Evolutionary conservation across 1,140 invertebrate species (phyloP).

Genomic region (Meloidogyne hapla): DNA sequence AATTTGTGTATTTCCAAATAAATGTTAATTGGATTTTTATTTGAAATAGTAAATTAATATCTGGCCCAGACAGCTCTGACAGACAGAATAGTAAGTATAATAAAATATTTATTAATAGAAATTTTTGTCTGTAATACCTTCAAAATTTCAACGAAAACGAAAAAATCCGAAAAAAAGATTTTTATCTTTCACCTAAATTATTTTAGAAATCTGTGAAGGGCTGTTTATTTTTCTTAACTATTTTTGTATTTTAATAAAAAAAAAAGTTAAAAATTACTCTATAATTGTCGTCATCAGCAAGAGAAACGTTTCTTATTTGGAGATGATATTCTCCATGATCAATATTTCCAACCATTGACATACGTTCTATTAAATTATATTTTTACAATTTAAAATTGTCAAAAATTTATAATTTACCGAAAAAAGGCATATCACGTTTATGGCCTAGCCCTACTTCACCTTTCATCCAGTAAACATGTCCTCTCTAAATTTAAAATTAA

Average conservation of each 20-base stretch:
- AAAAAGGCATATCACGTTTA: conserved; percentile 24
- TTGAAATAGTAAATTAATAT: too few relatives aligned
- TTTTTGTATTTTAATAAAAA: not conserved
- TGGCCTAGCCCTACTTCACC: conserved; percentile 18
- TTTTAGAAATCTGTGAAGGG: too few relatives aligned
- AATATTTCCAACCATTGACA: conserved; percentile 29
- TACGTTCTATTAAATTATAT: conserved; percentile 7
- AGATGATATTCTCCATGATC: conserved; percentile 28
- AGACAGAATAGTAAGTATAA: too few relatives aligned
- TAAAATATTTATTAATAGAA: too few relatives aligned
- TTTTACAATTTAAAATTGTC: not conserved
- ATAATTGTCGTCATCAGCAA: conserved; percentile 29
- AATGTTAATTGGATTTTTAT: too few relatives aligned
- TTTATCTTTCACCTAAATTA: too few relatives aligned
- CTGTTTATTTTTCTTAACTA: too few relatives aligned
- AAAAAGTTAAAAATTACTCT: not conserved
- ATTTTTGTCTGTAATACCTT: too few relatives aligned
- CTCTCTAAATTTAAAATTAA: conserved; percentile 18
- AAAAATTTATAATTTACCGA: not conserved
- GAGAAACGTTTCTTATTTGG: conserved; percentile 26
- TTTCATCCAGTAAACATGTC: conserved; percentile 26
- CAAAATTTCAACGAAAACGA: too few relatives aligned
- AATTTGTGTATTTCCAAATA: too few relatives aligned
- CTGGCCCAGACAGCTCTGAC: too few relatives aligned
- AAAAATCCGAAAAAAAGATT: too few relatives aligned